Evolutionary conservation across 1,140 invertebrate genomes (phyloP), one percentile per base, ranked within the genome.

Genomic region (Cotesia chilonis): DNA sequence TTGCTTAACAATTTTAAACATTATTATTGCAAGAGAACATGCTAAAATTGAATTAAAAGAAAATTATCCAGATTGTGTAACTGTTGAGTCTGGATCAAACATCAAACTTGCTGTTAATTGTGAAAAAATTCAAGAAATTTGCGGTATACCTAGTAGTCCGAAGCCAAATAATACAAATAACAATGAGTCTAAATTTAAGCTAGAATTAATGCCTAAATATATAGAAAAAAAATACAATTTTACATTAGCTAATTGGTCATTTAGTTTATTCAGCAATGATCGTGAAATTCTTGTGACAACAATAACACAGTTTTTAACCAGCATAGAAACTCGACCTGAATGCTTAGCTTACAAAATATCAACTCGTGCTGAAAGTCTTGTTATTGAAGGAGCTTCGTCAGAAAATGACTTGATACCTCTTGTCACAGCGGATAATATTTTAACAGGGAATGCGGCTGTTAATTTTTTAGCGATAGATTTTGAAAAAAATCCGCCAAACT

Each of bases 11-110:
- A 91, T 95, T 37, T 84, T 92, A 54, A 94, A 93, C 67, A 93
- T 95, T 28, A 88, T 95, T 2, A 90, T 94, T 71, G 94, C 94
- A 0, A 88, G 94, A 75, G 92, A 94, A 83, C 91, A 95, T 74
- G 93, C 74, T 1, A 82, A 82, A 36, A 80, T 85, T 20, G 82
- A 82, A 51, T 71, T 83, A 0, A 82, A 79, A 60, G 76, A 80
- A 65, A 66, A 74, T 28, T 10, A 78, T 17, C 80, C 81, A 0
- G 71, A 76, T 4, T 77, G 76, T 47, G 77, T 81, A 1, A 77
- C 47, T 2, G 76, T 82, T 28, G 77, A 82, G 68, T 75, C 78
- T n/a, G 75, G 76, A 66, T 77, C 75, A 28, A 70, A 75, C 2
- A 75, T 78, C 17, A 71, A 77, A 38, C 73, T 80, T 71, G 55